Conservation (phyloP, 2,797 vertebrate genomes). For the Emydoidea blandingii region DNA sequence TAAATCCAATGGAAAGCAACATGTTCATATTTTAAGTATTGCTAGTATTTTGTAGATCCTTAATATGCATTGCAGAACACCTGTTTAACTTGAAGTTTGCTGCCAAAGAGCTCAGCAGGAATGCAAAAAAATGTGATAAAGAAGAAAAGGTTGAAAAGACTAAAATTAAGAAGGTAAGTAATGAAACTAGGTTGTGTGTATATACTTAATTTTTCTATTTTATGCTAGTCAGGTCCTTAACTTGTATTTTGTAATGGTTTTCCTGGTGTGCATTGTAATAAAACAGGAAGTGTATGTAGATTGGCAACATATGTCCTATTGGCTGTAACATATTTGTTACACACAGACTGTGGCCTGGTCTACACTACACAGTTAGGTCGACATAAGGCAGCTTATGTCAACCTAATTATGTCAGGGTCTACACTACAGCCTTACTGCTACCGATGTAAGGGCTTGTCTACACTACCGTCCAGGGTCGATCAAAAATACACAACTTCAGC, state of each 20-base stretch:
- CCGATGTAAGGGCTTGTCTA: too few species aligned
- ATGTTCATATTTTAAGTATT: accelerated
- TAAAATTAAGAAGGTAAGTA: conserved; percentile 82
- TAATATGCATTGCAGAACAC: conserved; percentile 75
- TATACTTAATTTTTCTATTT: neutral
- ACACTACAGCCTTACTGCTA: too few species aligned
- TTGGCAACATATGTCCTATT: neutral
- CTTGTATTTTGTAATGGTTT: neutral
- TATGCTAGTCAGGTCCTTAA: neutral
- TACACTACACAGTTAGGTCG: too few species aligned
- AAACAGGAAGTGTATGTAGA: neutral
- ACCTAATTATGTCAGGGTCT: too few species aligned
- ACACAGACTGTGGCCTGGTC: too few species aligned
- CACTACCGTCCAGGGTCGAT: too few species aligned
- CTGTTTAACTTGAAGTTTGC: conserved; percentile 84
- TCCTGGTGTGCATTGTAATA: neutral
- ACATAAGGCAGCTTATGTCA: too few species aligned
- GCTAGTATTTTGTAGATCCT: conserved; percentile 34
- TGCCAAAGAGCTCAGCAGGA: conserved; percentile 82
- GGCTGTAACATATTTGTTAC: neutral
- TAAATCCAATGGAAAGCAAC: neutral
- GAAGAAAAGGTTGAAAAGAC: conserved; percentile 82
- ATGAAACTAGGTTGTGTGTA: neutral
- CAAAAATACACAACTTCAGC: too few species aligned
- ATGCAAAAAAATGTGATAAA: conserved; percentile 83